phyloP scores from a whole-genome alignment of 2,113 vertebrate species.

The Calonectris borealis region DNA sequence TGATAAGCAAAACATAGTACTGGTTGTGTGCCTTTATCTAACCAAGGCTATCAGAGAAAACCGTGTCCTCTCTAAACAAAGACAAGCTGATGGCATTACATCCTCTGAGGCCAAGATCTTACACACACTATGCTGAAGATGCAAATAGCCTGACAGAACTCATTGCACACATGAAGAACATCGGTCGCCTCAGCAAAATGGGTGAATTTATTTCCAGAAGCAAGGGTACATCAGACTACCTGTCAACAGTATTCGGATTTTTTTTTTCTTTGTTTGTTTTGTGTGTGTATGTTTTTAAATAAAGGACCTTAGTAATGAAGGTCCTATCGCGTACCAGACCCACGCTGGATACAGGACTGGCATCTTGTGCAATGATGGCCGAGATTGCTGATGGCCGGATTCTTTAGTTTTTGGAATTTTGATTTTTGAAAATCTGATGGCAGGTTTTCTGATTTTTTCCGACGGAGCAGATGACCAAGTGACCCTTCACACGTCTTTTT shows the following conservation, averaged over 20 bases:
- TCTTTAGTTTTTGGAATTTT: background rate
- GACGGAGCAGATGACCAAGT: background rate
- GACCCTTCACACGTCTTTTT: background rate
- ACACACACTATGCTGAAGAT: background rate
- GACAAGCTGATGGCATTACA: background rate
- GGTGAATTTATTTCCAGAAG: background rate
- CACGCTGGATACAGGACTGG: background rate
- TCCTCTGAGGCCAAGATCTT: background rate
- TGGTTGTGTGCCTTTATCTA: background rate
- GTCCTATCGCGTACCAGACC: background rate
- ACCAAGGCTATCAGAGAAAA: background rate
- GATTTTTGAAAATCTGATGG: background rate
- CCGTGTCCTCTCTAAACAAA: background rate
- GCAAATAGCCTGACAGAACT: background rate
- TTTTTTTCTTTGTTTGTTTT: background rate
- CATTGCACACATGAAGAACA: background rate
- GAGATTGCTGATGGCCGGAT: background rate
- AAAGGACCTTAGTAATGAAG: background rate
- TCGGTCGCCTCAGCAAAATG: fast-evolving
- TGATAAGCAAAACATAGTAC: background rate
- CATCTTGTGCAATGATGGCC: background rate
- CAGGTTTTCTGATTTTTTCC: background rate
- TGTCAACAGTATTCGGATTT: background rate
- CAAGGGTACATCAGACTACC: background rate
- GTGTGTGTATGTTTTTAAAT: background rate